A percentile compares a stretch with the other conserved stretches of the same genome.
Conservation (phyloP, 2,113 vertebrate species). For the Plectropomus leopardus region DNA sequence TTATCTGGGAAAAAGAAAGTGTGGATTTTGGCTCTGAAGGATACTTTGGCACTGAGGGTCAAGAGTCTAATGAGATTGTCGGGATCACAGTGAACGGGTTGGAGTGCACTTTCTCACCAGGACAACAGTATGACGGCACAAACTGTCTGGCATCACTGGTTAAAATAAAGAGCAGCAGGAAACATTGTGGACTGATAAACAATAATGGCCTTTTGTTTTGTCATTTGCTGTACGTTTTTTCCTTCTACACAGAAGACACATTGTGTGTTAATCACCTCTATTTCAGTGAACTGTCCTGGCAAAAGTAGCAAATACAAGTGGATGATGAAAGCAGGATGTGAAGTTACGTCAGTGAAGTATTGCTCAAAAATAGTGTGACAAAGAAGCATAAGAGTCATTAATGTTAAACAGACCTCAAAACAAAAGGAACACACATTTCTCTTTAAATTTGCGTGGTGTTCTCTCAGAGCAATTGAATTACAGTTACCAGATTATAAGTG, state of each 20-base stretch:
- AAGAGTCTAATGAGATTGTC: constrained; percentile 44
- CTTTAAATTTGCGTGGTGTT: too few species aligned
- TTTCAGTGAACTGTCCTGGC: constrained; percentile 1
- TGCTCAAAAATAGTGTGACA: not conserved
- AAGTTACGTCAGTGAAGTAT: not conserved
- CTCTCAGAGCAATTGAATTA: too few species aligned
- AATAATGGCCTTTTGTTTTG: constrained; percentile 31
- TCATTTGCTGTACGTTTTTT: not conserved
- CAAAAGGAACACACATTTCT: not conserved
- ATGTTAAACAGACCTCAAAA: not conserved
- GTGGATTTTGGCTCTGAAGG: constrained; percentile 56
- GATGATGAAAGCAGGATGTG: constrained; percentile 20
- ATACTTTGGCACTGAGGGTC: constrained; percentile 25
- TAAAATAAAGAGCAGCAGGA: constrained; percentile 24
- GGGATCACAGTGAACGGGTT: constrained; percentile 29
- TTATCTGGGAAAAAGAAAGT: constrained; percentile 39
- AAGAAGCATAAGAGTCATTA: not conserved
- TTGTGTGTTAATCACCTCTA: not conserved
- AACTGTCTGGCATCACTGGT: constrained; percentile 18
- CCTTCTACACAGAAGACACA: constrained; percentile 7
- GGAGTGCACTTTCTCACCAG: constrained; percentile 34
- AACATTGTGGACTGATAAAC: not conserved
- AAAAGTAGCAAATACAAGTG: not conserved
- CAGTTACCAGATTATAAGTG: too few species aligned
- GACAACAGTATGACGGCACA: constrained; percentile 15